A percentile compares a stretch with the other conserved stretches of the same genome.
These are phyloP conservation scores for Caranx ignobilis DNA, from an alignment of 2,113 vertebrate genomes.

Conservation along the genomic window DNA sequence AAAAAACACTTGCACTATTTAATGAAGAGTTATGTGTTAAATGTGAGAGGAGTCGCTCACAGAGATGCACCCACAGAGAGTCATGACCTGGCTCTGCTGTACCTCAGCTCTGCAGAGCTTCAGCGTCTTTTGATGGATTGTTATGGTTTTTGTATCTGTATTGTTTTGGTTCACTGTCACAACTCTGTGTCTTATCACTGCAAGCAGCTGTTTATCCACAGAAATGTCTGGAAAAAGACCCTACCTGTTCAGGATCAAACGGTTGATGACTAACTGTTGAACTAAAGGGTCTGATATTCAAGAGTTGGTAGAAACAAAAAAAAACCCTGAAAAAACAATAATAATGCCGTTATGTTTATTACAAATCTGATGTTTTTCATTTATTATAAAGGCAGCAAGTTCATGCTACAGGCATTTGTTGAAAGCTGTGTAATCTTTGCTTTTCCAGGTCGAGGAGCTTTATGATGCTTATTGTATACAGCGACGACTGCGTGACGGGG, in stretches of 20 bases:
- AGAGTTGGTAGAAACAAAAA: no score
- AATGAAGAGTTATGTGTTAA: neutral
- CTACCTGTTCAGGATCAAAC: neutral
- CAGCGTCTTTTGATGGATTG: neutral
- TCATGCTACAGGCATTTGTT: neutral
- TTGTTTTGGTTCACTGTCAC: neutral
- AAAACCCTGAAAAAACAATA: no score
- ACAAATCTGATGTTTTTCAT: no score
- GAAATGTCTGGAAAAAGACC: neutral
- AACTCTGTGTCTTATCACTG: neutral
- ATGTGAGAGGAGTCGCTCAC: neutral
- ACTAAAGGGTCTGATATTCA: neutral
- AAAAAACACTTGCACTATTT: neutral
- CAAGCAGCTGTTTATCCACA: neutral
- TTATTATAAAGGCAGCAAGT: neutral
- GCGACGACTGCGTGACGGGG: slow-evolving; percentile 93
- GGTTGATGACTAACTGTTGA: neutral
- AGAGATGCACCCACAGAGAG: neutral
- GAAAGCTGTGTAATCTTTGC: neutral
- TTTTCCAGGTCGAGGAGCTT: slow-evolving; percentile 93
- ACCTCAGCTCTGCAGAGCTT: neutral
- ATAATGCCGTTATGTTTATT: no score
- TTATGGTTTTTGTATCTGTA: neutral
- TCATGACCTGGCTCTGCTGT: neutral
- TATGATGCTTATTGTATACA: slow-evolving; percentile 98